Evolutionary conservation across 2,113 vertebrate genomes (phyloP).

Genomic region (Elgaria multicarinata): DNA sequence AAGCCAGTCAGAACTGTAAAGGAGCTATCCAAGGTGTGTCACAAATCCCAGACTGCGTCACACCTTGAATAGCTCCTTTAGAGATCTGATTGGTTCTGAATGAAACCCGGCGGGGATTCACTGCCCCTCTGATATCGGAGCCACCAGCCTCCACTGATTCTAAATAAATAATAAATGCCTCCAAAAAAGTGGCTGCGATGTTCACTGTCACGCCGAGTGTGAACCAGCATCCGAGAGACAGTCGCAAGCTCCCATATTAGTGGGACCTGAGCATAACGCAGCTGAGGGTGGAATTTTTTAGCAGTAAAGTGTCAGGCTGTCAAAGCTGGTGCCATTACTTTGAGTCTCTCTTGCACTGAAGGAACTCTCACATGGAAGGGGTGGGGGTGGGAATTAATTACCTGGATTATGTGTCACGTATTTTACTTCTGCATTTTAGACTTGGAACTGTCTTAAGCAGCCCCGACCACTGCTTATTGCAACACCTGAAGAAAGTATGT

Average conservation of each 20-base stretch:
- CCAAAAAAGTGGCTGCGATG: too few relatives aligned
- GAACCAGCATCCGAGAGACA: background rate
- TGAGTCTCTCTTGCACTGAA: background rate
- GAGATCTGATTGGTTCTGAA: too few relatives aligned
- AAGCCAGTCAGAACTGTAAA: too few relatives aligned
- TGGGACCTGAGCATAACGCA: background rate
- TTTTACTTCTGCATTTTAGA: background rate
- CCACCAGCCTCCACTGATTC: background rate
- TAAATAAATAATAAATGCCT: background rate
- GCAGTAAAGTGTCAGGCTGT: constrained; percentile 1
- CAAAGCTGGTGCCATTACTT: constrained; percentile 4
- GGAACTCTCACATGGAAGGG: background rate
- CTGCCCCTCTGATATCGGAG: too few relatives aligned
- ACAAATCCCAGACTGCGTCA: too few relatives aligned
- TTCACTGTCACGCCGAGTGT: background rate
- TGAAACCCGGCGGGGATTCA: too few relatives aligned
- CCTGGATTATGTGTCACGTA: background rate
- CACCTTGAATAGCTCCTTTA: too few relatives aligned
- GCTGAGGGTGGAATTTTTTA: background rate
- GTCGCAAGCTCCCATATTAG: background rate
- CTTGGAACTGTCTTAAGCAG: background rate
- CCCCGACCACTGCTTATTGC: background rate
- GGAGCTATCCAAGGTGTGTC: too few relatives aligned
- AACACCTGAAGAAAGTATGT: background rate
- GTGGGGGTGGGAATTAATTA: background rate